Percentiles rank a stretch among this genome's conserved stretches.
Evolutionary conservation across 2,113 vertebrate genomes (phyloP).

Genomic region (Eublepharis macularius): DNA sequence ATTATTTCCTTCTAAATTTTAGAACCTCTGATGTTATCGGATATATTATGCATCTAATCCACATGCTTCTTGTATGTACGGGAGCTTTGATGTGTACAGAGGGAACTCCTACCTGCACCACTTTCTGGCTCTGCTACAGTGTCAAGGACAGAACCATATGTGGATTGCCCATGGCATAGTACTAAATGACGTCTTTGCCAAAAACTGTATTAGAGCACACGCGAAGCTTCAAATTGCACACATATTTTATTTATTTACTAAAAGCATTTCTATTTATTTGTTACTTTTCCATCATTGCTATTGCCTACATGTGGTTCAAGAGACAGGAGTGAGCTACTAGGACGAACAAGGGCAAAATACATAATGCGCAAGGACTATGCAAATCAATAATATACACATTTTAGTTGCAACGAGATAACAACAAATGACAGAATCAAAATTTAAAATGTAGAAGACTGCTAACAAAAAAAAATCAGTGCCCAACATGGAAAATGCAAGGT

Average conservation of each 20-base stretch:
- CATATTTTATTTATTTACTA: too few species aligned
- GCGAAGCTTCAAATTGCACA: not conserved
- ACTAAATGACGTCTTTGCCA: not conserved
- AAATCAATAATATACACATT: not conserved
- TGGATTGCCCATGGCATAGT: not conserved
- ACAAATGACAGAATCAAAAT: not conserved
- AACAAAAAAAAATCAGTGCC: not conserved
- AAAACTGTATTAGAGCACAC: not conserved
- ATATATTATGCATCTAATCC: conserved; percentile 30
- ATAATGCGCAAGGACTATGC: not conserved
- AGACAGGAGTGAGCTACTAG: not conserved
- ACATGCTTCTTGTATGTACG: not conserved
- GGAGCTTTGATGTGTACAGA: not conserved
- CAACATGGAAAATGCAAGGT: not conserved
- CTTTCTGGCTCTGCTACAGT: not conserved
- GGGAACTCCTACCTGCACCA: not conserved
- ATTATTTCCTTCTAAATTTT: conserved; percentile 52
- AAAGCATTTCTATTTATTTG: not conserved
- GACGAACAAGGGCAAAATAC: not conserved
- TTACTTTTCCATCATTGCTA: not conserved
- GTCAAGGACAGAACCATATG: not conserved
- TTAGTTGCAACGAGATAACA: not conserved
- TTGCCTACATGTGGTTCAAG: not conserved
- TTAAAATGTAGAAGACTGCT: not conserved
- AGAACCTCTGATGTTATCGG: conserved; percentile 48